A percentile compares a stretch with the other conserved stretches of the same genome.
Evolutionary conservation across 2,888 invertebrate genomes (phyloP).

Genomic region (Machimus rusticus): DNA sequence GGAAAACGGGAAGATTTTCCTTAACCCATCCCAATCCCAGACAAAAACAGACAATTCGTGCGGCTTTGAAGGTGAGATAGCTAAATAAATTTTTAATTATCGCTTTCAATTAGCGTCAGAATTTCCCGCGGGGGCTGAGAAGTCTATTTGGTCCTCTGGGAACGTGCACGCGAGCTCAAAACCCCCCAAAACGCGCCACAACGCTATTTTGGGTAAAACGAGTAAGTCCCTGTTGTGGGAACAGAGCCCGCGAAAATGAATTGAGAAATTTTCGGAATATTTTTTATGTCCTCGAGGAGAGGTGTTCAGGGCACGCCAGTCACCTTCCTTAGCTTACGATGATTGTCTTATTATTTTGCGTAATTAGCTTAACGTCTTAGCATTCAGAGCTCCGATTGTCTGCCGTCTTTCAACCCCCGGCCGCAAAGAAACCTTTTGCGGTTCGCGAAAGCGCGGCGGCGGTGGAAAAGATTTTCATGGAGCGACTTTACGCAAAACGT

Average conservation of each 20-base stretch:
- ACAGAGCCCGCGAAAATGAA: background rate
- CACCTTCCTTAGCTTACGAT: constrained; percentile 6
- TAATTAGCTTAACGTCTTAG: background rate
- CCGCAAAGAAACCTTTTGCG: background rate
- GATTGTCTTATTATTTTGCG: constrained; percentile 32
- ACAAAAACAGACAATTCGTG: background rate
- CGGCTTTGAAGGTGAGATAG: constrained; percentile 15
- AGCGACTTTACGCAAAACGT: background rate
- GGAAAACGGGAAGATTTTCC: background rate
- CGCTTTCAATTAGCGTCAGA: constrained; percentile 32
- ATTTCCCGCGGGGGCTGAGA: background rate
- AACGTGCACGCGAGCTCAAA: background rate
- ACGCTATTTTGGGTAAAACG: background rate
- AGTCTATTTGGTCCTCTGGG: background rate
- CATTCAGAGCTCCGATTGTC: background rate
- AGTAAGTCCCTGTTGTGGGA: background rate
- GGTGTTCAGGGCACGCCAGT: background rate
- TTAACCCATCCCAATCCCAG: background rate
- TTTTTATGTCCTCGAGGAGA: background rate
- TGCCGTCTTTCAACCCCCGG: background rate
- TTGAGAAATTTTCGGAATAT: background rate
- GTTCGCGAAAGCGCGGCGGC: background rate
- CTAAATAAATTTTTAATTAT: constrained; percentile 40
- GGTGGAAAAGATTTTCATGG: background rate
- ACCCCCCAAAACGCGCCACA: background rate